Percentiles rank a stretch among this genome's conserved stretches.
These are phyloP conservation scores for Albula glossodonta DNA, from an alignment of 2,113 vertebrate genomes.

Conservation along the genomic window DNA sequence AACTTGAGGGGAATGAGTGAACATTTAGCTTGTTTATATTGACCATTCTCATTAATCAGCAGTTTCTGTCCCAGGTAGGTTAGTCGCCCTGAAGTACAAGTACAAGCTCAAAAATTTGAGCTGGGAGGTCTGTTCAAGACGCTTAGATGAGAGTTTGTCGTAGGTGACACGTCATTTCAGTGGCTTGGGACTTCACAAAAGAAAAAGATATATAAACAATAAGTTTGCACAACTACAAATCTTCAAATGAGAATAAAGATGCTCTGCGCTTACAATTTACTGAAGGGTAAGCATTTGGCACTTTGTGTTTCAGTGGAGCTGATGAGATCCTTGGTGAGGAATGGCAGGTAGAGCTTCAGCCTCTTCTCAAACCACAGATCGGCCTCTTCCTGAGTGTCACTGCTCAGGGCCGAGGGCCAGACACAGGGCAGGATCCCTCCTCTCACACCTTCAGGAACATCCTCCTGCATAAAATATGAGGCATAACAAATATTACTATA, in stretches of 20 bases:
- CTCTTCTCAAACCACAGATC: constrained; percentile 58
- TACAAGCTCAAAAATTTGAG: no score
- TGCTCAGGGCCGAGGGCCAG: constrained; percentile 61
- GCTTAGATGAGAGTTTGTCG: no score
- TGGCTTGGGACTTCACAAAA: no score
- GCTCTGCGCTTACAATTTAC: constrained; percentile 57
- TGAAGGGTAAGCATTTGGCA: constrained; percentile 64
- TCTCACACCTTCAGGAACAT: constrained; percentile 41
- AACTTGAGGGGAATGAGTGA: not conserved
- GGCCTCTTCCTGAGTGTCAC: constrained; percentile 48
- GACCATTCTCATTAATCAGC: no score
- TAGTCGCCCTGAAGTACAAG: no score
- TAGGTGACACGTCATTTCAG: no score
- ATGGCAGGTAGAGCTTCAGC: constrained; percentile 55
- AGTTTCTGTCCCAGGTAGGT: no score
- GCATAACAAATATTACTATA: not conserved
- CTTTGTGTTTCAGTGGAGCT: constrained; percentile 40
- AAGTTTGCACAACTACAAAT: no score
- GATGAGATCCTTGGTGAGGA: constrained; percentile 63
- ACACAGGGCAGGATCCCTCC: constrained; percentile 57
- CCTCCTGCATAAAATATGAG: constrained; percentile 51
- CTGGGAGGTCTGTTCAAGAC: no score
- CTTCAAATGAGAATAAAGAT: no score
- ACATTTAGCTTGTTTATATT: not conserved
- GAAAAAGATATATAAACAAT: no score